A percentile compares a stretch with the other conserved stretches of the same genome.
phyloP scores from a whole-genome alignment of 1,140 invertebrate species.

The Brachionus calyciflorus region DNA sequence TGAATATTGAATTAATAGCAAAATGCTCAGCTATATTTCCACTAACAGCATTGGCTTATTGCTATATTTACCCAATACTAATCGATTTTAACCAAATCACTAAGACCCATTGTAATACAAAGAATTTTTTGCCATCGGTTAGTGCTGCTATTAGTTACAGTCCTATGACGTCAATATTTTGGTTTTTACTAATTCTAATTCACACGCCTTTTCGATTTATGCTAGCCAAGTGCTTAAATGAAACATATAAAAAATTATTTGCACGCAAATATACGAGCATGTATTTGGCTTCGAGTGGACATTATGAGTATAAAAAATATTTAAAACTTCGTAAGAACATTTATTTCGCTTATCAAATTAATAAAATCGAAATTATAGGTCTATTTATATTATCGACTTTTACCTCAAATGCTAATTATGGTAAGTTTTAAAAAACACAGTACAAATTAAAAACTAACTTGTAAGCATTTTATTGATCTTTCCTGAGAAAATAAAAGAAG shows the following conservation, averaged over 20 bases:
- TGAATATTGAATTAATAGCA: not conserved
- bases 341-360: slow-evolving; percentile 16
- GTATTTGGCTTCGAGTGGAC: not conserved
- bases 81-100: slow-evolving; percentile 9
- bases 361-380: slow-evolving; percentile 30
- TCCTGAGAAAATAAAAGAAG: too few relatives aligned
- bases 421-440: not conserved
- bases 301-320: not conserved
- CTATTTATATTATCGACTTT: slow-evolving; percentile 23
- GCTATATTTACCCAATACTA: slow-evolving; percentile 1
- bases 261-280: not conserved
- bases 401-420: slow-evolving; percentile 37
- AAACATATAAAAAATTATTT: slow-evolving; percentile 27
- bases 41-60: not conserved
- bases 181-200: slow-evolving; percentile 33
- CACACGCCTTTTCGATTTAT: slow-evolving; percentile 37
- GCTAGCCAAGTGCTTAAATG: slow-evolving; percentile 17
- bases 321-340: not conserved
- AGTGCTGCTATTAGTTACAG: slow-evolving; percentile 40
- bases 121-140: slow-evolving; percentile 43
- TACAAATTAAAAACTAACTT: not conserved
- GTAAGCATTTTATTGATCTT: too few relatives aligned
- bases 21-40: not conserved
- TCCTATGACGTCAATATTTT: not conserved
- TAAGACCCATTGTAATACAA: slow-evolving; percentile 16